Percentiles rank a stretch among this genome's conserved stretches.
phyloP scores from a whole-genome alignment of 2,888 invertebrate species.

The Pyrgus malvae region DNA sequence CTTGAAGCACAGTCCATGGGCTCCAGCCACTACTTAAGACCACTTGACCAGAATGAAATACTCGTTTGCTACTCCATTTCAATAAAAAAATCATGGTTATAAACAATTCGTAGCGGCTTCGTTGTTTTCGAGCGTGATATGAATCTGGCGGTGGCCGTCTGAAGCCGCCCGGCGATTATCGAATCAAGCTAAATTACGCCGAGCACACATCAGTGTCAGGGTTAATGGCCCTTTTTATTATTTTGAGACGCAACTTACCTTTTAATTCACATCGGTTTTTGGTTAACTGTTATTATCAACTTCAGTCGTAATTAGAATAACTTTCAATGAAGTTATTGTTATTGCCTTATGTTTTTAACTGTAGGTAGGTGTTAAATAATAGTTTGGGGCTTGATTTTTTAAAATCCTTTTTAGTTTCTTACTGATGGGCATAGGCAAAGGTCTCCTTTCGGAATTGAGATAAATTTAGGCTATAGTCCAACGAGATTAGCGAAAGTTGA shows the following conservation, averaged over 20 bases:
- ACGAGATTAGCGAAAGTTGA: too few relatives aligned
- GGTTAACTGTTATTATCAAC: constrained; percentile 5
- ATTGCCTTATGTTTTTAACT: not conserved
- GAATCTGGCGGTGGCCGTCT: constrained; percentile 27
- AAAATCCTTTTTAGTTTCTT: too few relatives aligned
- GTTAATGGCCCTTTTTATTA: constrained; percentile 26
- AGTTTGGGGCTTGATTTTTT: too few relatives aligned
- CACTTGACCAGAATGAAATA: constrained; percentile 48
- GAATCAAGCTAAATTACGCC: constrained; percentile 37
- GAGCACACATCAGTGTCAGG: constrained; percentile 36
- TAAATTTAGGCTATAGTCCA: too few relatives aligned
- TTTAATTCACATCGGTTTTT: constrained; percentile 16
- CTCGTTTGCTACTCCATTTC: constrained; percentile 43
- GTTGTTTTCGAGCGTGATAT: constrained; percentile 45
- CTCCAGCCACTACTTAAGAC: too few relatives aligned
- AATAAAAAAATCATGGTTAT: constrained; percentile 39
- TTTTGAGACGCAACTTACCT: constrained; percentile 10
- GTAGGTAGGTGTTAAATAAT: too few relatives aligned
- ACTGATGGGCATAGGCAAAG: too few relatives aligned
- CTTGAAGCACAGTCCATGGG: too few relatives aligned
- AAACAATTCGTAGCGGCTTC: constrained; percentile 46
- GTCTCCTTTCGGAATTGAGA: too few relatives aligned
- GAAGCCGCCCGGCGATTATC: constrained; percentile 21
- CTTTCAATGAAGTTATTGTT: not conserved
- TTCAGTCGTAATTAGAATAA: not conserved